A percentile compares a stretch with the other conserved stretches of the same genome.
phyloP scores from a whole-genome alignment of 2,888 invertebrate species.

The Nematopogon swammerdamellus region DNA sequence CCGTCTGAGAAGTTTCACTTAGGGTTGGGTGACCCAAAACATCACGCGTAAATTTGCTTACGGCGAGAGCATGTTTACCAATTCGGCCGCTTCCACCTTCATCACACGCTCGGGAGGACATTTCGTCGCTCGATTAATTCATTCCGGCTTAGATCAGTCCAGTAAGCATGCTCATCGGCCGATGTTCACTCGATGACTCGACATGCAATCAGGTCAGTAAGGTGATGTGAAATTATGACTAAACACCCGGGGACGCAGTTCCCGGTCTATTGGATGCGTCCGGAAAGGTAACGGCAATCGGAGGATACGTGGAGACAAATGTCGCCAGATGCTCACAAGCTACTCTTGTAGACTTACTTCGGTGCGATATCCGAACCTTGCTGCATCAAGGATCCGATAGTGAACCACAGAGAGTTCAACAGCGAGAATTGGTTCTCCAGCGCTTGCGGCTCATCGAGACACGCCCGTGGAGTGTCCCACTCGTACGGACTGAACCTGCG shows the following conservation, averaged over 20 bases:
- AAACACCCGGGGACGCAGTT: no score
- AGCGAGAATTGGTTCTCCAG: conserved; percentile 89
- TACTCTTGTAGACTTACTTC: conserved; percentile 62
- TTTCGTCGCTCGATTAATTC: no score
- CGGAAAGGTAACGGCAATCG: no score
- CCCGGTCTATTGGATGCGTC: no score
- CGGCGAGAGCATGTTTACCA: not conserved
- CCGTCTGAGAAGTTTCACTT: not conserved
- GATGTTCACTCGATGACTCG: no score
- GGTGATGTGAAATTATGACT: no score
- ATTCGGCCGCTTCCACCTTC: not conserved
- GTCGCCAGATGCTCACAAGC: no score
- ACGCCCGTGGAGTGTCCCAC: conserved; percentile 87
- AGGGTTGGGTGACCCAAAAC: not conserved
- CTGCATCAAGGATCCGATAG: conserved; percentile 89
- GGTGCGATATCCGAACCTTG: conserved; percentile 91
- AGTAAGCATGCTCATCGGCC: no score
- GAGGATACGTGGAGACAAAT: no score
- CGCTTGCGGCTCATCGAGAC: conserved; percentile 79
- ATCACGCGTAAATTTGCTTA: not conserved
- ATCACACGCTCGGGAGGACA: no score
- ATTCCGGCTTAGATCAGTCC: no score
- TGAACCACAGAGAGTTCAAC: conserved; percentile 93
- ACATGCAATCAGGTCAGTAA: no score
- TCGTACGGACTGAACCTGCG: conserved; percentile 89